Evolutionary conservation across 30 jellyfish, hydroid and myxozoan genomes (phyloP).

Genomic region (Cassiopea xamachana): DNA sequence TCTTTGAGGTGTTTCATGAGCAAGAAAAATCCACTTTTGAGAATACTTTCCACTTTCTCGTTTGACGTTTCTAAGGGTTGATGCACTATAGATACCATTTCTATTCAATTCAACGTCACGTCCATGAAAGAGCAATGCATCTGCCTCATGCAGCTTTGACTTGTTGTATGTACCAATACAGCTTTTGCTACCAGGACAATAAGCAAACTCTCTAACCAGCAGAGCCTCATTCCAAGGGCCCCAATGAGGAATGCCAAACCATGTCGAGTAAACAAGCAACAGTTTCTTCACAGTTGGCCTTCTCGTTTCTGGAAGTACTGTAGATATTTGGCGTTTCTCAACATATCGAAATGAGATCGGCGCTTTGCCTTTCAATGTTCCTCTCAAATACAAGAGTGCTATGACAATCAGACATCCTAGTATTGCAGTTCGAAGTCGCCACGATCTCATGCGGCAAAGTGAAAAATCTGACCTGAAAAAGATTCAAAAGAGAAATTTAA

Average conservation of each 20-base stretch:
- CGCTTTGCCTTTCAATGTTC: too few relatives aligned
- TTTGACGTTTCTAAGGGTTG: not conserved
- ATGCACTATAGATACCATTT: not conserved
- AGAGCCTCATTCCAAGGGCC: not conserved
- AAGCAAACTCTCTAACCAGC: not conserved
- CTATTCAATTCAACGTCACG: conserved; percentile 38
- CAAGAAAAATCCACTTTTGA: conserved; percentile 47
- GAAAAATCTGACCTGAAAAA: too few relatives aligned
- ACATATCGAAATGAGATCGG: too few relatives aligned
- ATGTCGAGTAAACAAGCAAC: not conserved
- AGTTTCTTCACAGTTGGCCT: not conserved
- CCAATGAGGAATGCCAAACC: not conserved
- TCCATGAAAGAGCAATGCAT: conserved; percentile 45
- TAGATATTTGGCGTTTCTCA: not conserved
- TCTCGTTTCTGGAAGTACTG: not conserved
- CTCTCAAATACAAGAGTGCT: too few relatives aligned
- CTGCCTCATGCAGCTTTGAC: not conserved
- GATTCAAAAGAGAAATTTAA: too few relatives aligned
- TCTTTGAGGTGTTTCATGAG: conserved; percentile 29
- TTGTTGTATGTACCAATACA: conserved; percentile 22
- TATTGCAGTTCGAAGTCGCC: too few relatives aligned
- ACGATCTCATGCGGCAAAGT: too few relatives aligned
- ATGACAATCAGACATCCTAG: too few relatives aligned
- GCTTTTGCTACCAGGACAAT: conserved; percentile 9
- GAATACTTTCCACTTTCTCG: not conserved